Percentiles rank a stretch among this genome's conserved stretches.
These are phyloP conservation scores for Ephydatia muelleri DNA, from an alignment of 37 sponge, comb jelly and placozoan genomes.

Conservation along the genomic window DNA sequence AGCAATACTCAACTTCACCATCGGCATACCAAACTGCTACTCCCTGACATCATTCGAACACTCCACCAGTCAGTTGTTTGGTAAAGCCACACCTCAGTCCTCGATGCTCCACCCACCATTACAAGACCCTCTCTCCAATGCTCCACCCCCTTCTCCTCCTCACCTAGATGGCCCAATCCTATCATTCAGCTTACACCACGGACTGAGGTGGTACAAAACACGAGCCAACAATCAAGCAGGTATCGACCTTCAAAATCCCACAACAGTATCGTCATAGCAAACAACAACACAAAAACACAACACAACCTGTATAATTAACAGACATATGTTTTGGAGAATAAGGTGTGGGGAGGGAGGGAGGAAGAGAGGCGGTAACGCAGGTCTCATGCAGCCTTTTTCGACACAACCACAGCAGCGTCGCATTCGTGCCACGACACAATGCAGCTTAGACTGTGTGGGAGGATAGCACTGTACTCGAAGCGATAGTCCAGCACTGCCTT, in stretches of 20 bases:
- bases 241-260: background rate
- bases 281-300: background rate
- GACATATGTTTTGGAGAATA: background rate
- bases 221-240: background rate
- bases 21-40: background rate
- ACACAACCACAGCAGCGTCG: background rate
- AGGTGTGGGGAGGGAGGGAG: background rate
- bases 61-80: background rate
- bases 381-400: background rate
- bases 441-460: conserved; percentile 43
- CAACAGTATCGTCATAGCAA: background rate
- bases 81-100: background rate
- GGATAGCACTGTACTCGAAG: conserved; percentile 22
- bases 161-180: conserved; percentile 38
- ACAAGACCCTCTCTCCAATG: background rate
- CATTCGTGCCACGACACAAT: conserved; percentile 66
- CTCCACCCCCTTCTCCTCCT: background rate
- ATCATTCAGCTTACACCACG: conserved; percentile 55
- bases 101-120: background rate
- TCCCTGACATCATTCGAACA: background rate
- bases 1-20: background rate
- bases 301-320: background rate
- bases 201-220: conserved; percentile 43
- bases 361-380: background rate
- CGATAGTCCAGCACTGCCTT: conserved; percentile 19